Percentiles rank a stretch among this genome's conserved stretches.
These are phyloP conservation scores for Stenchaetothrips biformis DNA, from an alignment of 2,888 invertebrate genomes.

Conservation along the genomic window DNA sequence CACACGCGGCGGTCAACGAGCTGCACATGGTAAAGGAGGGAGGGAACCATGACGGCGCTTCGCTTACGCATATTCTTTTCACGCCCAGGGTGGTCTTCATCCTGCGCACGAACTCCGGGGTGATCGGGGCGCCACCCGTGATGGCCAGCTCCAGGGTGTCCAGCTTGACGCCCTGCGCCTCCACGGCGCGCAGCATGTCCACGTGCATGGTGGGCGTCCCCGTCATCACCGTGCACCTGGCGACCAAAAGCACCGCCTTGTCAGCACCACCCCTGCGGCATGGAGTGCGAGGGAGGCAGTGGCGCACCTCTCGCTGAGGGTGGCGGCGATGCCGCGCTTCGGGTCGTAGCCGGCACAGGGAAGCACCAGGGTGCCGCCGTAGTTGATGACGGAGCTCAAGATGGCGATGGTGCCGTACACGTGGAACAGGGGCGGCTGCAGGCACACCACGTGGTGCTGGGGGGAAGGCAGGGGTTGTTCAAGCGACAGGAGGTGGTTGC, in stretches of 20 bases:
- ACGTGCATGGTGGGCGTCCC: constrained; percentile 87
- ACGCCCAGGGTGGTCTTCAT: constrained; percentile 46
- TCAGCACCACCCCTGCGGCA: too few species aligned
- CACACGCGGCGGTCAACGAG: not conserved
- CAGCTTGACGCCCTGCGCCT: constrained; percentile 39
- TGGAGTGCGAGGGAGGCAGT: too few species aligned
- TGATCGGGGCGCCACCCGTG: constrained; percentile 69
- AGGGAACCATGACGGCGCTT: too few species aligned
- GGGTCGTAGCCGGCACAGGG: constrained; percentile 59
- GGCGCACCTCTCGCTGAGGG: constrained; percentile 59
- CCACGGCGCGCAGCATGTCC: constrained; percentile 55
- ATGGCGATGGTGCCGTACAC: constrained; percentile 69
- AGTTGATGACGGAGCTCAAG: constrained; percentile 54
- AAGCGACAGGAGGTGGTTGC: too few species aligned
- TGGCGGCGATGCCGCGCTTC: constrained; percentile 56
- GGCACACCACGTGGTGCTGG: constrained; percentile 43
- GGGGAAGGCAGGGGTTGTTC: not conserved
- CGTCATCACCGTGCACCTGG: constrained; percentile 63
- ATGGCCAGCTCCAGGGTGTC: constrained; percentile 51
- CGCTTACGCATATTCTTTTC: constrained; percentile 50
- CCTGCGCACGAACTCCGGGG: constrained; percentile 55
- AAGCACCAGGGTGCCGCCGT: constrained; percentile 59
- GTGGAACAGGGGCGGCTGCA: constrained; percentile 75
- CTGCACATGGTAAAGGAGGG: too few species aligned
- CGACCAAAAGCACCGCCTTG: constrained; percentile 33